Conservation (phyloP, 1,140 invertebrate genomes). For the Melanaphis sacchari region DNA sequence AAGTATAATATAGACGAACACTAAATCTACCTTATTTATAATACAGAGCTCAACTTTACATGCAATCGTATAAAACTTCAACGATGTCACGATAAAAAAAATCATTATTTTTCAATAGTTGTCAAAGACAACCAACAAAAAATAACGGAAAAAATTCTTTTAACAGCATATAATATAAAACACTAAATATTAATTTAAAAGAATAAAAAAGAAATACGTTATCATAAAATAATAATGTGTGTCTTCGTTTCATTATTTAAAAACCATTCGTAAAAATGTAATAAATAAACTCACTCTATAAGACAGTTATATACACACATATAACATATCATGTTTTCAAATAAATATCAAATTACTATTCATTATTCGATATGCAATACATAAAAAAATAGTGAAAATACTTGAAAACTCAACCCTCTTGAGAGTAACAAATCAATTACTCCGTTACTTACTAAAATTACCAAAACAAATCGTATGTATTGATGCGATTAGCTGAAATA, state of each 20-base stretch:
- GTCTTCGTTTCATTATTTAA: background rate
- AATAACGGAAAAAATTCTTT: background rate
- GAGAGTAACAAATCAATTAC: background rate
- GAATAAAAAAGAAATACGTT: too few species aligned
- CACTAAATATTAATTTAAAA: too few species aligned
- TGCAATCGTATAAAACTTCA: background rate
- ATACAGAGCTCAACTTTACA: slow-evolving; percentile 5
- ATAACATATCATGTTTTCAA: background rate
- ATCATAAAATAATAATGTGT: background rate
- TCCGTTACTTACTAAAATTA: background rate
- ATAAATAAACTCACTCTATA: background rate
- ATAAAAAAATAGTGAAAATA: background rate
- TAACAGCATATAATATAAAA: background rate
- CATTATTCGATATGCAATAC: background rate
- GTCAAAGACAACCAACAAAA: background rate
- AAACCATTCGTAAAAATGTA: background rate
- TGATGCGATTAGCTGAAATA: background rate
- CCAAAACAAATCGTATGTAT: background rate
- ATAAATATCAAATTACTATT: background rate
- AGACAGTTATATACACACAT: background rate
- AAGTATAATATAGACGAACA: background rate
- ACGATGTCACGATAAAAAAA: slow-evolving; percentile 3
- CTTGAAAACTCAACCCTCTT: background rate
- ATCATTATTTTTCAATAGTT: slow-evolving; percentile 1
- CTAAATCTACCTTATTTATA: slow-evolving; percentile 12